phyloP scores from a whole-genome alignment of 1,140 invertebrate species.

The Streblospio benedicti region DNA sequence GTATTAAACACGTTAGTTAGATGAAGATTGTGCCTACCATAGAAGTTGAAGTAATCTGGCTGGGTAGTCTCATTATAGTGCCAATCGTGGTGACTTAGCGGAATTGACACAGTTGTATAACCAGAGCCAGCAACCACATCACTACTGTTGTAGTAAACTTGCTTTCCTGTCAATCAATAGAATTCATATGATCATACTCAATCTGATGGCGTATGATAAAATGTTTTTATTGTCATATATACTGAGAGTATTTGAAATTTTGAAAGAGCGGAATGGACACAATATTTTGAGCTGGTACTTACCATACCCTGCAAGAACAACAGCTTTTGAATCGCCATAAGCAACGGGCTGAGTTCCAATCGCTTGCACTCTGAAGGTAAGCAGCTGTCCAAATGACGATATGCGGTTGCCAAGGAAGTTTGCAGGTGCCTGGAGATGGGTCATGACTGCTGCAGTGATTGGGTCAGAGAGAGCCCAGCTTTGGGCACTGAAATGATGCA shows the following conservation, averaged over 20 bases:
- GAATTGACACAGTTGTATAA: not conserved
- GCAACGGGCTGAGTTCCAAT: not conserved
- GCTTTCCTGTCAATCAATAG: not conserved
- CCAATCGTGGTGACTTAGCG: not conserved
- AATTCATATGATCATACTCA: too few relatives aligned
- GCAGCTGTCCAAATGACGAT: not conserved
- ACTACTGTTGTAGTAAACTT: conserved; percentile 6
- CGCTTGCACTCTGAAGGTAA: not conserved
- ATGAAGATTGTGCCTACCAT: not conserved
- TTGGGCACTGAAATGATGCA: too few relatives aligned
- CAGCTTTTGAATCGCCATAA: not conserved
- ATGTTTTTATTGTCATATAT: too few relatives aligned
- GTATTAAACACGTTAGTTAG: too few relatives aligned
- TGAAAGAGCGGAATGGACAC: not conserved
- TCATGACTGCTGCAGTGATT: not conserved
- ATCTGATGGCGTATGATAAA: too few relatives aligned
- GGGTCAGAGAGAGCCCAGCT: too few relatives aligned
- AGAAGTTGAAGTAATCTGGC: not conserved
- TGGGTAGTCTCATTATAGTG: not conserved
- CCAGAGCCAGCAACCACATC: not conserved
- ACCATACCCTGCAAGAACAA: not conserved
- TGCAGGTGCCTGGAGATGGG: not conserved
- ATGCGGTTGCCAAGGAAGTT: not conserved
- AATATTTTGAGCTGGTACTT: not conserved
- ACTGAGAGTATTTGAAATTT: not conserved